phyloP scores from a whole-genome alignment of 2,797 vertebrate species.

The Lates japonicus region DNA sequence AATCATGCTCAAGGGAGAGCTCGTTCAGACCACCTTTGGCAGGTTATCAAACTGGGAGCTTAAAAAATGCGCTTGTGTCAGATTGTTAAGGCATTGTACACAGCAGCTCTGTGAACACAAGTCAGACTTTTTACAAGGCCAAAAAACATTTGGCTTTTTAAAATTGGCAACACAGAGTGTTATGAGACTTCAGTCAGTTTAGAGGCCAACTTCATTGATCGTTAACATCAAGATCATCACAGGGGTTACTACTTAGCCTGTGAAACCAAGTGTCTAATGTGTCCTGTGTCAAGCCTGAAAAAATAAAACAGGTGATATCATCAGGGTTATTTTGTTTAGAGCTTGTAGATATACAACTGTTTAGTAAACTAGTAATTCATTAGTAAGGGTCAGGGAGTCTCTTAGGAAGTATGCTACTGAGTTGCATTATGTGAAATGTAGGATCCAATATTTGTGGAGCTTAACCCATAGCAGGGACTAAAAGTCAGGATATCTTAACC shows the following conservation, averaged over 20 bases:
- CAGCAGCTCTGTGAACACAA: background rate
- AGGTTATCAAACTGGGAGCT: slow-evolving; percentile 42
- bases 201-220: background rate
- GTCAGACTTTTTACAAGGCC: background rate
- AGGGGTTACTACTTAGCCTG: background rate
- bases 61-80: slow-evolving; percentile 34
- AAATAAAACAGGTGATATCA: background rate
- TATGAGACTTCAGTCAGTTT: background rate
- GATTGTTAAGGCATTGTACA: slow-evolving; percentile 4
- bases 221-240: background rate
- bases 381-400: background rate
- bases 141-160: background rate
- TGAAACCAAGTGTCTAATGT: background rate
- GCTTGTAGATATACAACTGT: background rate
- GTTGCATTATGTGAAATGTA: background rate
- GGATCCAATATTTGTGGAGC: background rate
- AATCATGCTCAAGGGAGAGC: slow-evolving; percentile 38
- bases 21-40: slow-evolving; percentile 35
- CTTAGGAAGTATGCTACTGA: background rate
- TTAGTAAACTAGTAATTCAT: background rate
- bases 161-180: background rate
- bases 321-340: background rate
- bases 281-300: background rate
- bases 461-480: background rate
- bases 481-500: background rate